Percentiles rank a stretch among this genome's conserved stretches.
phyloP scores from a whole-genome alignment of 2,113 vertebrate genomes.

The Egretta garzetta region DNA sequence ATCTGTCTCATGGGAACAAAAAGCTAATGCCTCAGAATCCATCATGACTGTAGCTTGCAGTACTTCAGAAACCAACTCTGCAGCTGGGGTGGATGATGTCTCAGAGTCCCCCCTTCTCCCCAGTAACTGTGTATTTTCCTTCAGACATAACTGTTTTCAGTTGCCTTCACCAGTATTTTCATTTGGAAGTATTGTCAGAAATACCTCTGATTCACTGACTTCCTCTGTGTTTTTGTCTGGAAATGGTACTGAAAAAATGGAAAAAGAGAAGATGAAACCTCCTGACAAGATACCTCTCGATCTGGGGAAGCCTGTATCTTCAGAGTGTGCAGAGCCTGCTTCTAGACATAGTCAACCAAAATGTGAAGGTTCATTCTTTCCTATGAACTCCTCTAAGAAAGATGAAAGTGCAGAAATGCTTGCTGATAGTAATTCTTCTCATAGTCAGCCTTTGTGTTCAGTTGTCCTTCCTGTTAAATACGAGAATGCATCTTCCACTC shows the following conservation, averaged over 20 bases:
- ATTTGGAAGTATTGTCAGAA: not conserved
- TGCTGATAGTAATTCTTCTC: not conserved
- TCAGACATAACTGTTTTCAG: not conserved
- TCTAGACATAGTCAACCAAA: not conserved
- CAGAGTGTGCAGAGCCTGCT: not conserved
- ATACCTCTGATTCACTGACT: not conserved
- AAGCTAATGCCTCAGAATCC: not conserved
- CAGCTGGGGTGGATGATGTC: not conserved
- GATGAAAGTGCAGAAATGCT: not conserved
- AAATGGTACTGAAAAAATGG: not conserved
- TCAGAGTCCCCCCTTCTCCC: not conserved
- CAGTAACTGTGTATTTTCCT: not conserved
- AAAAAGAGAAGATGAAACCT: not conserved
- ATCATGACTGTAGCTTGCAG: not conserved
- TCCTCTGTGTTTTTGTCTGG: not conserved
- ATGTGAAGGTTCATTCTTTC: not conserved
- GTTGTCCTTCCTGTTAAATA: not conserved
- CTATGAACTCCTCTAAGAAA: not conserved
- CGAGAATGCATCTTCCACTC: not conserved
- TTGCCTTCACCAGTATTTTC: slow-evolving; percentile 18
- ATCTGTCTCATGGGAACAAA: not conserved
- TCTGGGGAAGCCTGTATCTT: not conserved
- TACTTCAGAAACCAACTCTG: not conserved
- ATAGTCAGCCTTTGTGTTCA: not conserved
- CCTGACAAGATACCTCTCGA: not conserved